Evolutionary conservation across 2,888 invertebrate genomes (phyloP), one percentile per base, ranked within the genome.

Genomic region (Pegoplata infirma): DNA sequence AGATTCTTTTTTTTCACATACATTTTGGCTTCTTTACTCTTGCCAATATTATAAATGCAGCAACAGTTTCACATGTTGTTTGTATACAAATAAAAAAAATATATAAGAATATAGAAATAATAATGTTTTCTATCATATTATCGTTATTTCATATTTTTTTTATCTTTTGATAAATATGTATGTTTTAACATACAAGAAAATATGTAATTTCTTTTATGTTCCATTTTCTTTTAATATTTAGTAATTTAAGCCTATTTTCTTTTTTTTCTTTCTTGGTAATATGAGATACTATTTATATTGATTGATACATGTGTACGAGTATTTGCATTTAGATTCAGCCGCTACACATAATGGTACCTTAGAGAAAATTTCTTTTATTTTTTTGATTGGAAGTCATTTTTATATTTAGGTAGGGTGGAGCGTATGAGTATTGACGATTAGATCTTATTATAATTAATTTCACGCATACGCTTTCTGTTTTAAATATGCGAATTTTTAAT

Each of bases 11-110:
- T n/a, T n/a, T n/a, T n/a, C n/a, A 17, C 14, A 25, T 49, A 66
- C 5, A 16, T 56, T 53, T 36, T 58, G 58, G 49, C 25, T 46
- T 66, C 12, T 49, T 77, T 68, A 64, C 53, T 36, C 40, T 36
- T 58, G 53, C 28, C 68, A 68, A 69, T 69, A 32, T 53, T 53
- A 32, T 10, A 69, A 75, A 51, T 78, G 76, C 80, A 81, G 77
- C 81, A 81, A 81, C 80, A 81, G 81, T 78, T 80, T 71, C 46
- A 17, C 56, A 14, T 44, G 61, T 3, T 44, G 12, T 58, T 32
- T 46, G 58, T 51, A 28, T 53, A 59, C 10, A 46, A 58, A 46
- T 32, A 46, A 21, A 53, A 51, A 63, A 61, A 14, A 14, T 4
- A 23, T 28, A 64, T 44, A 55, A 53, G 23, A 47, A 63, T 68